These are phyloP conservation scores for Cecropterus lyciades DNA, from an alignment of 1,140 invertebrate genomes.

Conservation along the genomic window DNA sequence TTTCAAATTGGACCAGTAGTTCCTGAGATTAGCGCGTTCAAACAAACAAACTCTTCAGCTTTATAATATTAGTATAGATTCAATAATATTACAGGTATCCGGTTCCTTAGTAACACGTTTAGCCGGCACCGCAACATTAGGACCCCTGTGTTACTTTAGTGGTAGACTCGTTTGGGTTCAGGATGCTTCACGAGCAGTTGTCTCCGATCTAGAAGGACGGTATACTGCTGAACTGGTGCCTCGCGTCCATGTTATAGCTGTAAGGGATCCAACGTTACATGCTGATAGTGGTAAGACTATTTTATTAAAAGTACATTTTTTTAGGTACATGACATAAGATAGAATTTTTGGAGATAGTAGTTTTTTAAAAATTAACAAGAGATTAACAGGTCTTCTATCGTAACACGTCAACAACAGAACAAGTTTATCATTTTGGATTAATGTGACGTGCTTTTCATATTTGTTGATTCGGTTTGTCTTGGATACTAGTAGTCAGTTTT, in stretches of 20 bases:
- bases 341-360: not conserved
- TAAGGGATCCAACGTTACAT: slow-evolving; percentile 89
- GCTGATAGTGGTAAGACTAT: slow-evolving; percentile 78
- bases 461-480: too few species aligned
- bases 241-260: slow-evolving; percentile 88
- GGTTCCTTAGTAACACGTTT: slow-evolving; percentile 69
- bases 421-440: too few species aligned
- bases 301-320: not conserved
- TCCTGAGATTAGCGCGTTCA: too few species aligned
- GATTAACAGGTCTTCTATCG: too few species aligned
- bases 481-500: too few species aligned
- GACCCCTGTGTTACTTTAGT: slow-evolving; percentile 91
- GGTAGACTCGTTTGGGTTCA: slow-evolving; percentile 92
- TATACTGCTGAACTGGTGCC: slow-evolving; percentile 90
- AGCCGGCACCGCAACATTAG: slow-evolving; percentile 71
- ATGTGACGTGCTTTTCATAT: too few species aligned
- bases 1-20: too few species aligned
- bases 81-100: slow-evolving; percentile 56
- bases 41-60: too few species aligned
- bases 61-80: too few species aligned
- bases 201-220: slow-evolving; percentile 90
- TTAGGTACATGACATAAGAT: too few species aligned
- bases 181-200: slow-evolving; percentile 89
- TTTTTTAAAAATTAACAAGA: too few species aligned
- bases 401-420: too few species aligned